Conservation (phyloP, 2,113 vertebrate species). For the Tetrax tetrax region DNA sequence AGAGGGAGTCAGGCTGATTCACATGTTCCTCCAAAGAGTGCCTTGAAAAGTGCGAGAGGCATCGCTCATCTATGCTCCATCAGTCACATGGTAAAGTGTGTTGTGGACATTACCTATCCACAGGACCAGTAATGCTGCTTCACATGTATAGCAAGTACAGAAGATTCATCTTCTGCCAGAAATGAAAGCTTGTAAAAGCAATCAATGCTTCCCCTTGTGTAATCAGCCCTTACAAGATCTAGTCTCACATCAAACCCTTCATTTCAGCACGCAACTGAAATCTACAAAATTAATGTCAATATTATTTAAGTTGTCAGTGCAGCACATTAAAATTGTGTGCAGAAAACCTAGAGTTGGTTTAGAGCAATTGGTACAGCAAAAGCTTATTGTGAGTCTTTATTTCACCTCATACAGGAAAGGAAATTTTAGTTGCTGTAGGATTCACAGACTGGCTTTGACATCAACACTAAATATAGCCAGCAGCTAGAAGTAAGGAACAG, state of each 20-base stretch:
- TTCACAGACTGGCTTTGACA: constrained; percentile 12
- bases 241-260: background rate
- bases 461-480: background rate
- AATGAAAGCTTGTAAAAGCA: constrained; percentile 1
- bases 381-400: background rate
- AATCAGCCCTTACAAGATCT: background rate
- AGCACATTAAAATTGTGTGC: background rate
- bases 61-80: background rate
- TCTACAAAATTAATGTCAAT: constrained; percentile 28
- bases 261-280: background rate
- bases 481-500: background rate
- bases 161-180: background rate
- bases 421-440: background rate
- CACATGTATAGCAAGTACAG: background rate
- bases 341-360: background rate
- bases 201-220: background rate
- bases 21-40: background rate
- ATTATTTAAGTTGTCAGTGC: constrained; percentile 5
- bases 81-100: background rate
- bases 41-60: background rate
- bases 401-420: background rate
- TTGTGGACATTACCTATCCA: background rate
- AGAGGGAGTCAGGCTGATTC: background rate
- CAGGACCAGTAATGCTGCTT: background rate
- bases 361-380: background rate